Conservation (phyloP, 2,797 vertebrate species). For the Hapalemur alaotrensis region DNA sequence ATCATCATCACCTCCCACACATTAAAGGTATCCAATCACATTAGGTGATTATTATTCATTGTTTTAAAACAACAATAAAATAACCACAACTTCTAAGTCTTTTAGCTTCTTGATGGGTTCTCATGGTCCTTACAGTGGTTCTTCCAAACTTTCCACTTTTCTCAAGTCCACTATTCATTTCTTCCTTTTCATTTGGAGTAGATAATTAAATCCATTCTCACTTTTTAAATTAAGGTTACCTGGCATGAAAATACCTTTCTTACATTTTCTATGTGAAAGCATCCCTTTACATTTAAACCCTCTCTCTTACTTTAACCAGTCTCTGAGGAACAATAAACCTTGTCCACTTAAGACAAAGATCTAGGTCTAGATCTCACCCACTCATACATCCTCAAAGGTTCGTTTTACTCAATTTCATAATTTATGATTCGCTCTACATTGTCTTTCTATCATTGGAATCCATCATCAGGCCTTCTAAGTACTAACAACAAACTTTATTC, state of each 20-base stretch:
- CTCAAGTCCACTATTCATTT: background rate
- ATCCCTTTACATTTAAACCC: background rate
- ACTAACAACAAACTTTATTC: background rate
- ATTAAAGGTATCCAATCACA: background rate
- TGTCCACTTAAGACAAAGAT: background rate
- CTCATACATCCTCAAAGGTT: background rate
- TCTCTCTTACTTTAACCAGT: background rate
- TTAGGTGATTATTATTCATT: background rate
- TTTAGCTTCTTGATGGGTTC: background rate
- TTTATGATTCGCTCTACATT: background rate
- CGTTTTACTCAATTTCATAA: background rate
- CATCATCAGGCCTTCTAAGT: background rate
- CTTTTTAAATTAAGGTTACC: background rate
- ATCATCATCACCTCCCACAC: background rate
- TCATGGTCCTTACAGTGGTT: background rate
- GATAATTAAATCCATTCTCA: background rate
- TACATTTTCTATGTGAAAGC: background rate
- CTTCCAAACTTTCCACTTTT: background rate
- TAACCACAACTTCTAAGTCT: background rate
- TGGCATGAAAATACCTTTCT: background rate
- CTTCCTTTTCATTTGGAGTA: background rate
- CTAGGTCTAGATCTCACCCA: background rate
- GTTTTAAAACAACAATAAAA: background rate
- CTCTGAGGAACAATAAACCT: background rate
- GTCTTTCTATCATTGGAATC: background rate